Evolutionary conservation across 2,113 vertebrate genomes (phyloP).

Genomic region (Burhinus bistriatus): DNA sequence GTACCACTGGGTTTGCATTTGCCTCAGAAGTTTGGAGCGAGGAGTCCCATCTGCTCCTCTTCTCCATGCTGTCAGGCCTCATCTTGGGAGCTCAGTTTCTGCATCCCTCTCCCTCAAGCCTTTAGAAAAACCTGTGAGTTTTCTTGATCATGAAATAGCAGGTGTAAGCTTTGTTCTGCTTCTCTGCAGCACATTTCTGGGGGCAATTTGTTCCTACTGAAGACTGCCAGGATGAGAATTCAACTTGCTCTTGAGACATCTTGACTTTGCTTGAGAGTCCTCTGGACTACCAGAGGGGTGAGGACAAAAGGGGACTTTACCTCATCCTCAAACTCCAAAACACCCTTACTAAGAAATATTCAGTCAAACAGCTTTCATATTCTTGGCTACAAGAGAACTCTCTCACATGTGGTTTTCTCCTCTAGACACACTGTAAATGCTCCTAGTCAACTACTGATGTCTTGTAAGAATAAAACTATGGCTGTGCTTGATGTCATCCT

Average conservation of each 20-base stretch:
- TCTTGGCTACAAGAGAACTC: background rate
- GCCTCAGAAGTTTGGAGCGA: background rate
- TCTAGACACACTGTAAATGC: background rate
- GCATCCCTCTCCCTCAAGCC: background rate
- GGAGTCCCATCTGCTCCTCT: background rate
- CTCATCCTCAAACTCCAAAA: background rate
- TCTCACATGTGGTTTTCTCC: background rate
- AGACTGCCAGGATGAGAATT: background rate
- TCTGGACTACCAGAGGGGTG: background rate
- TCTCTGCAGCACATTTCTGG: background rate
- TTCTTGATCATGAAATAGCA: background rate
- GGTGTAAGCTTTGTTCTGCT: background rate
- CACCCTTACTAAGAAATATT: background rate
- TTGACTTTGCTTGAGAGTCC: background rate
- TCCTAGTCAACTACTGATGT: background rate
- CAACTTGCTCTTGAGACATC: background rate
- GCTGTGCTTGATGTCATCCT: background rate
- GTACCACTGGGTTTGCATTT: background rate
- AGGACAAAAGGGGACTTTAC: background rate
- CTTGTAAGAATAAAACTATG: background rate
- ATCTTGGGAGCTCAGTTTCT: background rate
- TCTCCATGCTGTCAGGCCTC: background rate
- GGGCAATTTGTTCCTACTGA: background rate
- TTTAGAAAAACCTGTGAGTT: background rate
- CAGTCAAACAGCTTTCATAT: background rate